Percentiles rank a stretch among this genome's conserved stretches.
Conservation (phyloP, 2,888 invertebrate genomes). For the Crepidodera aurea region DNA sequence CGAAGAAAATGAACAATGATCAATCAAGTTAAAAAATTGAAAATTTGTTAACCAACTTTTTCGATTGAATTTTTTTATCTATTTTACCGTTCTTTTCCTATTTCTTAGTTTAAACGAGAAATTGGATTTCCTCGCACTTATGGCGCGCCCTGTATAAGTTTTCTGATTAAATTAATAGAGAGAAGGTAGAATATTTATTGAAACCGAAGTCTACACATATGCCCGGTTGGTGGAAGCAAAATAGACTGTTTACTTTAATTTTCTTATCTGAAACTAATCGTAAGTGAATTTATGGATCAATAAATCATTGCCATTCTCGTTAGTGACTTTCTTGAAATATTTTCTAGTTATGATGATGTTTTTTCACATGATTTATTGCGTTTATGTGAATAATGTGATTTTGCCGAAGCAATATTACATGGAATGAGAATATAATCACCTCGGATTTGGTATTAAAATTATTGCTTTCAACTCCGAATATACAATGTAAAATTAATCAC, state of each 20-base stretch:
- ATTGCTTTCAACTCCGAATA: constrained; percentile 5
- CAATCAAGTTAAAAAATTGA: too few species aligned
- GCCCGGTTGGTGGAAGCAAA: background rate
- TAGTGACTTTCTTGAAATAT: constrained; percentile 12
- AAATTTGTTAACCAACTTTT: too few species aligned
- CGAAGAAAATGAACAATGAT: too few species aligned
- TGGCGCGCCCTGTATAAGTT: too few species aligned
- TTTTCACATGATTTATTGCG: constrained; percentile 8
- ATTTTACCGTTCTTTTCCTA: too few species aligned
- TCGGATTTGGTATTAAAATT: constrained; percentile 9
- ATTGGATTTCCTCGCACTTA: too few species aligned
- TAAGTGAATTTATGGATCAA: constrained; percentile 14
- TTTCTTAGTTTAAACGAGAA: too few species aligned
- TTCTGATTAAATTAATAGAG: too few species aligned
- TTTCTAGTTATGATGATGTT: constrained; percentile 13
- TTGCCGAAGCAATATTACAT: background rate
- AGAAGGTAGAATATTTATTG: too few species aligned
- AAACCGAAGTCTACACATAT: too few species aligned
- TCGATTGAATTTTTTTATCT: too few species aligned
- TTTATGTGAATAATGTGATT: constrained; percentile 8
- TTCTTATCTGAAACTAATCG: constrained; percentile 13
- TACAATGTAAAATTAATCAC: constrained; percentile 1
- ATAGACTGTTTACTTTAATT: background rate
- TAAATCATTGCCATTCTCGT: constrained; percentile 11
- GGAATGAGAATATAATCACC: constrained; percentile 9